Evolutionary conservation across 2,888 invertebrate species (phyloP), one percentile per base, ranked within the genome.

Genomic region (Salticus scenicus): DNA sequence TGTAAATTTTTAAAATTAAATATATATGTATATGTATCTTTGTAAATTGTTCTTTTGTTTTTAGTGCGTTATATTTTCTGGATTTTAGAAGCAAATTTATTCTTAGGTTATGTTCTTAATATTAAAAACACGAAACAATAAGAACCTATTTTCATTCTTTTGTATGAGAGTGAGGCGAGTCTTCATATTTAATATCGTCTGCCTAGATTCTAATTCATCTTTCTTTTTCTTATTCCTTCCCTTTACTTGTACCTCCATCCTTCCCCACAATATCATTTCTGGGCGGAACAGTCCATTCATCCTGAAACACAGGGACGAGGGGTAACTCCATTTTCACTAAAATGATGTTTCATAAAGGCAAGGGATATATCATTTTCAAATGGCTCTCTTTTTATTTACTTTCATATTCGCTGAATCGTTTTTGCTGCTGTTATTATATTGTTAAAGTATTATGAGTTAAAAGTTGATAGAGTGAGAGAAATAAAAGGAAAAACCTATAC

Each of bases 361-460:
- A 72, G 79, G 64, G 63, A 79, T 79, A 79, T 79, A 71, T 79
- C 79, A 79, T 42, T 79, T 72, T 47, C 17, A 72, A 66, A 66
- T 30, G 51, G 27, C 14, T n/a, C n/a, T n/a, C n/a, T 66, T 70
- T 57, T 47, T 17, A 47, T 47, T 47, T 17, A 47, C n/a, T 47
- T 47, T 47, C 17, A 47, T 47, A 17, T 47, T 12, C 47, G 4
- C 47, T 17, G 47, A 14, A 47, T 17, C n/a, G 12, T 47, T 47
- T n/a, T 47, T 37, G n/a, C n/a, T n/a, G n/a, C n/a, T n/a, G n/a
- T n/a, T n/a, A n/a, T n/a, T n/a, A n/a, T n/a, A n/a, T n/a, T 47
- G 10, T 47, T n/a, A 47, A 47, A 47, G 47, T 47, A 47, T 47
- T 47, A 47, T 7, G 7, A 12, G 47, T 14, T 47, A 12, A 47